Evolutionary conservation across 2,797 vertebrate genomes (phyloP).

Genomic region (Sandelia bainsii): DNA sequence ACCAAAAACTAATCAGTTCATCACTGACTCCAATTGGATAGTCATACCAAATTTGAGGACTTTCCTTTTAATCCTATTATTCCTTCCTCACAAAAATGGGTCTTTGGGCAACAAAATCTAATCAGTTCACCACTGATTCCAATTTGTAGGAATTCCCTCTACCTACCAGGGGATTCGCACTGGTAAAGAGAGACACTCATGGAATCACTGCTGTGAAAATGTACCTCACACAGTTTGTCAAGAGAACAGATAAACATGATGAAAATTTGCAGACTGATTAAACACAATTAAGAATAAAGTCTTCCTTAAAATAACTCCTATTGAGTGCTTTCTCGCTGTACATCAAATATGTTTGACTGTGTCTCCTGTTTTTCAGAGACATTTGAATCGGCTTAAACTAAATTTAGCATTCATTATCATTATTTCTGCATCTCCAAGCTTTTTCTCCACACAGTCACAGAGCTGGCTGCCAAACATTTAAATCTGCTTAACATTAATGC

Average conservation of each 20-base stretch:
- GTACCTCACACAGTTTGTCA: too few relatives aligned
- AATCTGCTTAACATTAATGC: neutral
- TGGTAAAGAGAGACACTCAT: too few relatives aligned
- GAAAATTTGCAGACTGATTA: neutral
- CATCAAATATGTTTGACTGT: neutral
- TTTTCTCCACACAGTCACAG: neutral
- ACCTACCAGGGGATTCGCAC: too few relatives aligned
- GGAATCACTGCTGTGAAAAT: neutral
- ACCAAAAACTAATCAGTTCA: too few relatives aligned
- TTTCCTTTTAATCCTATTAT: too few relatives aligned
- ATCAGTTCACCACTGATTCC: too few relatives aligned
- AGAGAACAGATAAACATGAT: neutral
- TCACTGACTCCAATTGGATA: too few relatives aligned
- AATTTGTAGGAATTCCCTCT: too few relatives aligned
- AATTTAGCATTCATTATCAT: neutral
- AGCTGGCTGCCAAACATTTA: neutral
- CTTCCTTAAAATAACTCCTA: neutral
- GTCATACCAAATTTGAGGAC: too few relatives aligned
- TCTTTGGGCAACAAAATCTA: too few relatives aligned
- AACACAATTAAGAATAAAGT: neutral
- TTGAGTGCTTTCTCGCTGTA: neutral
- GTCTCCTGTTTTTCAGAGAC: neutral
- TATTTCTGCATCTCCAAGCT: neutral
- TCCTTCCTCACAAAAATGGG: too few relatives aligned
- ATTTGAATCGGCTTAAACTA: slow-evolving; percentile 3